These are phyloP conservation scores for Acrossocheilus wenchowensis DNA, from an alignment of 2,797 vertebrate genomes.

Conservation along the genomic window DNA sequence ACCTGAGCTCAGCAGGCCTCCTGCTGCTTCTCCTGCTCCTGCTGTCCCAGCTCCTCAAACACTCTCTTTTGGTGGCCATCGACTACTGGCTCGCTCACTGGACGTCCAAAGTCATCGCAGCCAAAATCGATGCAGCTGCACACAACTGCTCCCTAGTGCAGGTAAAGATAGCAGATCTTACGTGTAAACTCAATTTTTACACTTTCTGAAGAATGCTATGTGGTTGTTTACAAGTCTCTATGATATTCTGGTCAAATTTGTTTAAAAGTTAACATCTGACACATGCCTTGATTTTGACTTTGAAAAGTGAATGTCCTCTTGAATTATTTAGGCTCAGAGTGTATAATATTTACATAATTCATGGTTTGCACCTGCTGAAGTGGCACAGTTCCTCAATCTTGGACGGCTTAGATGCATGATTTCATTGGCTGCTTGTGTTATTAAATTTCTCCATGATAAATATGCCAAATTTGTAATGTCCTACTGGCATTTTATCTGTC, in stretches of 20 bases:
- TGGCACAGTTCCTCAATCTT: background rate
- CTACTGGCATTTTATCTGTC: background rate
- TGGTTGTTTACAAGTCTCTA: background rate
- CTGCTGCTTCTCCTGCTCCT: slow-evolving; percentile 87
- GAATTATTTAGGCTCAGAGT: background rate
- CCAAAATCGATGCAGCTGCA: slow-evolving; percentile 66
- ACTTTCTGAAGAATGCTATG: background rate
- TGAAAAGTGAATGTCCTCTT: background rate
- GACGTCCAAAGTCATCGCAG: slow-evolving; percentile 84
- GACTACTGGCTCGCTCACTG: slow-evolving; percentile 96
- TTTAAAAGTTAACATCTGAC: background rate
- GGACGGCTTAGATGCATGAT: background rate
- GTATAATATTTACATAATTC: background rate
- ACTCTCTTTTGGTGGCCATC: slow-evolving; percentile 92
- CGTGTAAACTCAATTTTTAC: background rate
- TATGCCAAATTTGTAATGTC: background rate
- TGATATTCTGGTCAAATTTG: background rate
- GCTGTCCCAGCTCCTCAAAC: slow-evolving; percentile 95
- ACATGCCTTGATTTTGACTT: background rate
- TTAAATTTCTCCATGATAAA: background rate
- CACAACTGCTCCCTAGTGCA: slow-evolving; percentile 83
- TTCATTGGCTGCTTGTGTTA: background rate
- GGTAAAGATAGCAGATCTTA: slow-evolving; percentile 72
- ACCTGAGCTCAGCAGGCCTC: slow-evolving; percentile 90
- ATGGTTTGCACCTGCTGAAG: slow-evolving; percentile 13